Base-by-base conservation (phyloP, 2,888 invertebrate genomes). In the Xanthorhoe spadicearia region DNA sequence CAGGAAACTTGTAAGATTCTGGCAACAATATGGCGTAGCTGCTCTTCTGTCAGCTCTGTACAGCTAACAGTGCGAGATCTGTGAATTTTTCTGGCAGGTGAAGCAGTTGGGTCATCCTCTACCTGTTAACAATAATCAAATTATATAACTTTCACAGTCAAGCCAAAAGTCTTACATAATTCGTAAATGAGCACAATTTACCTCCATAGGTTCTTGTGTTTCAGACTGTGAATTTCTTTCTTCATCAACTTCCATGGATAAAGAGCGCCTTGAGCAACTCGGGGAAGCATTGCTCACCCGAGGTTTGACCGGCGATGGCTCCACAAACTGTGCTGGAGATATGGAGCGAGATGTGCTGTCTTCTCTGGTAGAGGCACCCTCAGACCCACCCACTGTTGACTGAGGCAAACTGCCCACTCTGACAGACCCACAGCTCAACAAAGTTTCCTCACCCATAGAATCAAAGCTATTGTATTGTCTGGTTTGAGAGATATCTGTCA, bases 1-100 rank as follows among this genome's bases (percentile, higher is more conserved):
- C 96, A 97, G 1, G 96, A 95, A 46, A 96, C 95, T 82, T 96
- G 95, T 17, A 97, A 87, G 63, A 97, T 95, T 78, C 95, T 94
- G 1, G 95, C 95, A 55, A 96, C 93, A 71, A 95, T 94, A 61
- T 93, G 86, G 69, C 95, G 89, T 23, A 96, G 90, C 80, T 96
- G 95, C 60, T 96, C 95, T 68, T 94, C 94, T 6, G 94, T 94
- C 61, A 95, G 86, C 81, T 96, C 96, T 13, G 93, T 93, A 69
- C 94, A 92, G 77, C 93, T 94, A 49, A 92, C 85, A 32, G 93
- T 93, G 53, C 93, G 83, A 18, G 90, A 88, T 58, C 93, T 77
- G 65, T 90, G 87, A 73, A 89, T 87, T 77, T 89, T 90, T 64
- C 89, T 83, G 60, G 90, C 90, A 61, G 92, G 92, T 53, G 92